These are phyloP conservation scores for Ecliptopera silaceata DNA, from an alignment of 2,888 invertebrate genomes.

Conservation along the genomic window DNA sequence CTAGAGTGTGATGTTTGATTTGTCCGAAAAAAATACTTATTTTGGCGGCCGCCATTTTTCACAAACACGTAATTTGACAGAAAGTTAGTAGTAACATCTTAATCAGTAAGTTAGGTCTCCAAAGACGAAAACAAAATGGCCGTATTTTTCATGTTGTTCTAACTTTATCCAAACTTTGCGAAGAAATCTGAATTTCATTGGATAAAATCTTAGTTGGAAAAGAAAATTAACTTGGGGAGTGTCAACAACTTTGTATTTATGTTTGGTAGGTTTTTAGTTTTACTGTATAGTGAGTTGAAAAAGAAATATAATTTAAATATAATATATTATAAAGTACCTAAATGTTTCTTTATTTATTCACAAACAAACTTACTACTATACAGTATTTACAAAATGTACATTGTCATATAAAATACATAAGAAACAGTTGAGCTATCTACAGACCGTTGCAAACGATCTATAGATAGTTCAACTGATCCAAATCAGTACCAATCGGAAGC, in stretches of 20 bases:
- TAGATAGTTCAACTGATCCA: too few relatives aligned
- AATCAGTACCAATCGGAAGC: too few relatives aligned
- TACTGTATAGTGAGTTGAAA: too few relatives aligned
- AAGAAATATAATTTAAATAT: too few relatives aligned
- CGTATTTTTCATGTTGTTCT: constrained; percentile 25
- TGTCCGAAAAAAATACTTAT: neutral
- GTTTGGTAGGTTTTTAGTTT: neutral
- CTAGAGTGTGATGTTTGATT: neutral
- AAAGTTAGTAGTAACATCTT: constrained; percentile 11
- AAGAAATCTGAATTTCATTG: constrained; percentile 32
- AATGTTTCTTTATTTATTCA: too few relatives aligned
- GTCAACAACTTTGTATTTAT: neutral
- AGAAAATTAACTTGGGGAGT: constrained; percentile 7
- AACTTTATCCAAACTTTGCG: constrained; percentile 26
- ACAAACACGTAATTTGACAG: neutral
- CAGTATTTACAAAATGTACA: too few relatives aligned
- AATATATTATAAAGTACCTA: too few relatives aligned
- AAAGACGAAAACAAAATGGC: constrained; percentile 17
- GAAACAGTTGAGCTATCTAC: too few relatives aligned
- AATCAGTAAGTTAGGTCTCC: constrained; percentile 22
- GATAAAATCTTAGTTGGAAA: constrained; percentile 26
- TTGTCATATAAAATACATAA: too few relatives aligned
- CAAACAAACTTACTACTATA: too few relatives aligned
- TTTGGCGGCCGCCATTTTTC: neutral
- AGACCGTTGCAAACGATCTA: too few relatives aligned